Conservation (phyloP, 2,113 vertebrate species). For the Atrichornis clamosus region DNA sequence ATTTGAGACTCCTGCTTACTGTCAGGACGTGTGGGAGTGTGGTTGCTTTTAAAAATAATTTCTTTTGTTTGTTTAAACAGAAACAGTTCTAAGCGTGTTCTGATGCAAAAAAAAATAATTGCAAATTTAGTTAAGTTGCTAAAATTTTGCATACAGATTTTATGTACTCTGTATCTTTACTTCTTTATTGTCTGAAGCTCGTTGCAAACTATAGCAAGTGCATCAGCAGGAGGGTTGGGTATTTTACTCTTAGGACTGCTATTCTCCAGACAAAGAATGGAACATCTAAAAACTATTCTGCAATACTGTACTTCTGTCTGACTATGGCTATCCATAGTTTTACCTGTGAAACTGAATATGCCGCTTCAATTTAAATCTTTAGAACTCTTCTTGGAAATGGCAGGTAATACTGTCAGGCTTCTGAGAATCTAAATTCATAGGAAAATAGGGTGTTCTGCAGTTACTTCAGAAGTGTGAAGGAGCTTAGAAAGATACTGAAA, state of each 20-base stretch:
- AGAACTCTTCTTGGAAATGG: neutral
- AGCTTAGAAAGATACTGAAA: neutral
- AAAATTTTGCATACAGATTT: neutral
- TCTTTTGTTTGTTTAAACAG: neutral
- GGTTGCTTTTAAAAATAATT: neutral
- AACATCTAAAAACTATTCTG: neutral
- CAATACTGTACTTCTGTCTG: neutral
- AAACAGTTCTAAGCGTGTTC: neutral
- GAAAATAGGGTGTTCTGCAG: neutral
- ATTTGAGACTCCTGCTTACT: neutral
- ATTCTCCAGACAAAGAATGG: neutral
- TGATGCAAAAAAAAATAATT: neutral
- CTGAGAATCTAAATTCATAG: fast-evolving
- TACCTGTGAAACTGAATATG: neutral
- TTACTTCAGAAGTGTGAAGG: neutral
- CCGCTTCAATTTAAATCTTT: neutral
- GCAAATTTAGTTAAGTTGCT: neutral
- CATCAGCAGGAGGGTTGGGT: neutral
- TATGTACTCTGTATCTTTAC: neutral
- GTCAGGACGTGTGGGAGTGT: neutral
- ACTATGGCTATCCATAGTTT: neutral
- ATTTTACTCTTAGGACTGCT: neutral
- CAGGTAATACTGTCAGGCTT: neutral
- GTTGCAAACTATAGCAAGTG: neutral
- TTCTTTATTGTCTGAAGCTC: neutral